Percentiles rank a stretch among this genome's conserved stretches.
Evolutionary conservation across 2,888 invertebrate genomes (phyloP).

Genomic region (Liodrosophila aerea): DNA sequence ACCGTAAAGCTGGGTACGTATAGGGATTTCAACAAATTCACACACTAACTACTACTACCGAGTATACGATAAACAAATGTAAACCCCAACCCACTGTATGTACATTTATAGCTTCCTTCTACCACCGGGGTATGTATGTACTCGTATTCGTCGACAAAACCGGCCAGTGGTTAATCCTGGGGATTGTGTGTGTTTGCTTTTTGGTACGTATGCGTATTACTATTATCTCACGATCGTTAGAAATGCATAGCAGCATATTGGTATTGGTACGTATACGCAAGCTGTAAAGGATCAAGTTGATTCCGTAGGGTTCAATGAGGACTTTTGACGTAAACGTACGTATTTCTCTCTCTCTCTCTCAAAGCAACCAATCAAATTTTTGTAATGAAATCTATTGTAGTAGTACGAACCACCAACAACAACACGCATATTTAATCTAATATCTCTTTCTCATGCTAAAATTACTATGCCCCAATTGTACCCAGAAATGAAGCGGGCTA

Average conservation of each 20-base stretch:
- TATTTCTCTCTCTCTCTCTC: slow-evolving; percentile 44
- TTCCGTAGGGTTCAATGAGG: slow-evolving; percentile 45
- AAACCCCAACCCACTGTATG: not conserved
- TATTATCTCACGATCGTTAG: slow-evolving; percentile 37
- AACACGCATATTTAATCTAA: slow-evolving; percentile 46
- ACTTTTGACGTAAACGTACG: slow-evolving; percentile 48
- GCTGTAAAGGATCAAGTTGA: slow-evolving; percentile 37
- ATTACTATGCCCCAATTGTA: slow-evolving; percentile 36
- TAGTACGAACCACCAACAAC: slow-evolving; percentile 21
- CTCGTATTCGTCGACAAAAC: slow-evolving; percentile 33
- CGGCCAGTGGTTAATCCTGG: slow-evolving; percentile 22
- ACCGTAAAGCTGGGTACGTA: slow-evolving; percentile 68
- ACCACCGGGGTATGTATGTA: slow-evolving; percentile 57
- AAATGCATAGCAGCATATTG: slow-evolving; percentile 31
- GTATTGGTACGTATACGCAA: slow-evolving; percentile 49
- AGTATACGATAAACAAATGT: slow-evolving; percentile 17
- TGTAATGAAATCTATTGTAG: slow-evolving; percentile 41
- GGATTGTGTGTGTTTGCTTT: slow-evolving; percentile 37
- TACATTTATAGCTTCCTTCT: slow-evolving; percentile 40
- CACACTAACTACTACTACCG: slow-evolving; percentile 20
- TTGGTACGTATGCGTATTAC: slow-evolving; percentile 32
- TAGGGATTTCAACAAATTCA: slow-evolving; percentile 41
- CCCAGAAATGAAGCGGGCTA: slow-evolving; percentile 40
- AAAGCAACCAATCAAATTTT: slow-evolving; percentile 41
- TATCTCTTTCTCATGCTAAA: slow-evolving; percentile 50